Evolutionary conservation across 2,113 vertebrate species (phyloP), one percentile per base, ranked within the genome.

Genomic region (Martes martes): DNA sequence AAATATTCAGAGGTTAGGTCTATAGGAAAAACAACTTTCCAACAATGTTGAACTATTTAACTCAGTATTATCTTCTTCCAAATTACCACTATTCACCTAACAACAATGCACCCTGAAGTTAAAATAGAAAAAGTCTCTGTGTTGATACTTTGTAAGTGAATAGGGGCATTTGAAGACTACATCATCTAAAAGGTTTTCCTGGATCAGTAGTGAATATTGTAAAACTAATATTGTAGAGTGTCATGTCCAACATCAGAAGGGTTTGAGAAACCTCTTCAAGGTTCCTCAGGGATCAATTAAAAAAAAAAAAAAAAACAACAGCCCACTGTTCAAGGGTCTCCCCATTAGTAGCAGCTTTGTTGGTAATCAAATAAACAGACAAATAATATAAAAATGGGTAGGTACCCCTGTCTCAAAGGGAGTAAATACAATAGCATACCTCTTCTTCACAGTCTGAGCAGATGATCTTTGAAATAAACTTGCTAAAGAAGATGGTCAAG

Each of bases 401-500:
- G 18, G 23, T 71, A 3, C 11, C 9, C 69, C 67, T 8, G 33
- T 87, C 71, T 52, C 33, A 86, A 90, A 78, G 81, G 24, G n/a
- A 79, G 33, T 36, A 94, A 89, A 42, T 14, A 57, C 13, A 61
- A 42, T n/a, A 55, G 23, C 31, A 87, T 61, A 88, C 21, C 36
- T 65, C 52, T 87, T 65, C 42, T 67, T 83, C 63, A 59, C 13
- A 50, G 1, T n/a, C 9, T 81, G 50, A 74, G 65, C n/a, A 50
- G 50, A 63, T 96, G 57, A 26, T 92, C 69, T 94, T 86, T 83
- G 59, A 94, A 90, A 86, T 79, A 95, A 94, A 79, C 33, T 94
- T 94, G 45, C 69, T 91, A 31, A 87, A 93, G 39, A 96, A 93
- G 59, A 90, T 88, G 14, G 7, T 91, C 67, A 87, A 83, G 67